Percentiles rank a stretch among this genome's conserved stretches.
phyloP scores from a whole-genome alignment of 2,113 vertebrate genomes.

The Hyla sarda region DNA sequence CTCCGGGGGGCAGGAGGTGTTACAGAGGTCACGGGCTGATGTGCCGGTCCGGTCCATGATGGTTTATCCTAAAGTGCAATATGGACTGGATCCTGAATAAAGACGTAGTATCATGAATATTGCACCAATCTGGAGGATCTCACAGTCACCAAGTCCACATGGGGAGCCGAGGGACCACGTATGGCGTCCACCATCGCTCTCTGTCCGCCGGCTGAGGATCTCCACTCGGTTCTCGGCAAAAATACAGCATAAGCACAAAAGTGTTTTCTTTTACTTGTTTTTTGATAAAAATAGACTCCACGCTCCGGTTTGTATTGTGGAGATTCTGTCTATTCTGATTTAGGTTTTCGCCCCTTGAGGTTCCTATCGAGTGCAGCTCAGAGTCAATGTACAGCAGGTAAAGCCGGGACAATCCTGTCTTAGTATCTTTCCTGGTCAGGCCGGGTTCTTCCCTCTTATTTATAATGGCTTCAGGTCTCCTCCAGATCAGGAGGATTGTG shows the following conservation, averaged over 20 bases:
- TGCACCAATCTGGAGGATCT: constrained; percentile 60
- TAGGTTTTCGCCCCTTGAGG: neutral
- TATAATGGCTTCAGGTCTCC: neutral
- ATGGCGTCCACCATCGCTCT: neutral
- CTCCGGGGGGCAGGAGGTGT: neutral
- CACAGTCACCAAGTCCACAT: constrained; percentile 58
- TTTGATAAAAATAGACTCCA: neutral
- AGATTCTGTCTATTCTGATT: neutral
- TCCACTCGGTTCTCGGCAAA: neutral
- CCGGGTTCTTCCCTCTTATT: neutral
- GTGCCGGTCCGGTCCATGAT: neutral
- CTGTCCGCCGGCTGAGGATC: constrained; percentile 22
- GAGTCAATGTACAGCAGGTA: neutral
- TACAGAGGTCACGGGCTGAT: neutral
- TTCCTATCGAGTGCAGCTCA: neutral
- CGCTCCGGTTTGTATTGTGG: too few relatives aligned
- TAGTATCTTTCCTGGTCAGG: neutral
- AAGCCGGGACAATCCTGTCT: neutral
- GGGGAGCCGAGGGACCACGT: neutral
- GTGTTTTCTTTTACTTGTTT: neutral
- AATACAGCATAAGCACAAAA: constrained; percentile 41
- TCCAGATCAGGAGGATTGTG: neutral
- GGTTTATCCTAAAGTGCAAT: constrained; percentile 70
- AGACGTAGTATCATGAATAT: constrained; percentile 66
- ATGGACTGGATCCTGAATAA: constrained; percentile 69